These are phyloP conservation scores for Pseudobourletiella spinata DNA, from an alignment of 1,140 invertebrate genomes.

Conservation along the genomic window DNA sequence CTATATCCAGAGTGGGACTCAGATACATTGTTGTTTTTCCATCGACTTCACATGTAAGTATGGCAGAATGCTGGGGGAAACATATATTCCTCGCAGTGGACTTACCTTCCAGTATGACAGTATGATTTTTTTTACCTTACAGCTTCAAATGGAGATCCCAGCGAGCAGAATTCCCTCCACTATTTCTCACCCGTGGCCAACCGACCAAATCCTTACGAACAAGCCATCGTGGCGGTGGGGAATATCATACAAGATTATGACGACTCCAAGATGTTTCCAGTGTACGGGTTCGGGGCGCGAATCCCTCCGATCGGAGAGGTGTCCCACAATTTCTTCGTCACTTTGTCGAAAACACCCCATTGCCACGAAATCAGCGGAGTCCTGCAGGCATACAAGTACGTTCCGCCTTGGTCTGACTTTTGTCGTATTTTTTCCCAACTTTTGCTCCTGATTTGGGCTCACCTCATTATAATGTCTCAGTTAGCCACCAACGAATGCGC, in stretches of 20 bases:
- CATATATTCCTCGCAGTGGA: neutral
- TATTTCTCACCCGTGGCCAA: constrained; percentile 38
- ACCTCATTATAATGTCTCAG: neutral
- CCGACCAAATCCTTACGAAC: constrained; percentile 51
- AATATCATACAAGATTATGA: constrained; percentile 59
- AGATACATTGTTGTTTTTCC: constrained; percentile 47
- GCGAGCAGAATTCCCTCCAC: constrained; percentile 49
- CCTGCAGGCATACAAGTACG: constrained; percentile 38
- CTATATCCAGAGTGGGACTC: constrained; percentile 50
- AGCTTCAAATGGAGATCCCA: constrained; percentile 58
- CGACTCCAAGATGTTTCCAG: constrained; percentile 49
- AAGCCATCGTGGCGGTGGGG: constrained; percentile 51
- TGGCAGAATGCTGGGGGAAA: neutral
- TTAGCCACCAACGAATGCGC: neutral
- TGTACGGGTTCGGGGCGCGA: constrained; percentile 50
- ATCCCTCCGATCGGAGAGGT: constrained; percentile 47
- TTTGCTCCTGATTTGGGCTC: neutral
- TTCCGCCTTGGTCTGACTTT: neutral
- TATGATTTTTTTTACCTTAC: constrained; percentile 37
- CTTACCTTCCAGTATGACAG: neutral
- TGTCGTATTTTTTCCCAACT: neutral
- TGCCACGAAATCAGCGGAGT: constrained; percentile 44
- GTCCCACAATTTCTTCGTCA: constrained; percentile 52
- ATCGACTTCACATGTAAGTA: constrained; percentile 55
- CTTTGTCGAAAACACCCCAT: constrained; percentile 49